Conservation (phyloP, 2,113 vertebrate genomes). For the Notiomystis cincta region DNA sequence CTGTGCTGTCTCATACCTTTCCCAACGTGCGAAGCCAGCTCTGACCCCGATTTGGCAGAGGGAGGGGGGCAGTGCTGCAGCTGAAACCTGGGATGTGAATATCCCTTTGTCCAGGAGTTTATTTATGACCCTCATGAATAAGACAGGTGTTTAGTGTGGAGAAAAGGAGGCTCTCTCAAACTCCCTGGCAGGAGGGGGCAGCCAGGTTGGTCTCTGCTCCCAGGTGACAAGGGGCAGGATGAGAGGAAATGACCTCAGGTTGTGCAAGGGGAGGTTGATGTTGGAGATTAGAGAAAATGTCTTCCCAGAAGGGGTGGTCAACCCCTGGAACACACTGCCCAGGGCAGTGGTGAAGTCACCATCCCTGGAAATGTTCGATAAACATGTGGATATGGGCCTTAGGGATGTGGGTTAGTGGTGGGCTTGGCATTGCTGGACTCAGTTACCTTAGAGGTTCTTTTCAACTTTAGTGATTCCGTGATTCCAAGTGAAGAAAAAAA, state of each 20-base stretch:
- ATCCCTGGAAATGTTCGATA: not conserved
- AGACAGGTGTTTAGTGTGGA: not conserved
- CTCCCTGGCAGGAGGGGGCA: not conserved
- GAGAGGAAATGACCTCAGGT: not conserved
- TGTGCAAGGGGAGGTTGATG: not conserved
- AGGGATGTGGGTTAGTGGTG: not conserved
- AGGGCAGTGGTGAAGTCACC: not conserved
- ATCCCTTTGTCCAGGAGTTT: not conserved
- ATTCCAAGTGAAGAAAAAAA: not conserved
- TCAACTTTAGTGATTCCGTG: not conserved
- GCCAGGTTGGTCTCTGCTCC: not conserved
- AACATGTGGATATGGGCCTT: not conserved
- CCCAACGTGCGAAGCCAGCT: not conserved
- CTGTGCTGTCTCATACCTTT: not conserved
- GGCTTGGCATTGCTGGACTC: not conserved
- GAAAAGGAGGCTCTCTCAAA: not conserved
- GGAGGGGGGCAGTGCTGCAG: not conserved
- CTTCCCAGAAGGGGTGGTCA: not conserved
- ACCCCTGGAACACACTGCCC: not conserved
- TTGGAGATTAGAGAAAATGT: not conserved
- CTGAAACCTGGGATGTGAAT: not conserved
- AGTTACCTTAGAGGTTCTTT: not conserved
- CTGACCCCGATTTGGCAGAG: not conserved
- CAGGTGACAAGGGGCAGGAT: not conserved
- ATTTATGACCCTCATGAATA: not conserved